Evolutionary conservation across 2,113 vertebrate species (phyloP).

Genomic region (Oenanthe melanoleuca): DNA sequence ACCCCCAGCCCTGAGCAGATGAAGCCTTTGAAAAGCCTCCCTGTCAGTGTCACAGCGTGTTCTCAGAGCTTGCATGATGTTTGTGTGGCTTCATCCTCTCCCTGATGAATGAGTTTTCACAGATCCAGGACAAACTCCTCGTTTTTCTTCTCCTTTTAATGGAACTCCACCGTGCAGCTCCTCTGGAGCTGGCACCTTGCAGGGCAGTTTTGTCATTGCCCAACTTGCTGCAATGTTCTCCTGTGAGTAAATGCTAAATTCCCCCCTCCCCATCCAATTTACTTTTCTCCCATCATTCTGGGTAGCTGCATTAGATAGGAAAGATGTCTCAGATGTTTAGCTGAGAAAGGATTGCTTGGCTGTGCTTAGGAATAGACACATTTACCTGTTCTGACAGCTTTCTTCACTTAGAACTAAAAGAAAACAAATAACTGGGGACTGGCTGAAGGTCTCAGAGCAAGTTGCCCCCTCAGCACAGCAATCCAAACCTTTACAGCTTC

Average conservation of each 20-base stretch:
- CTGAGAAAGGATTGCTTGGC: neutral
- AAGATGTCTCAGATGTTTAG: neutral
- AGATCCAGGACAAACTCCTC: constrained; percentile 35
- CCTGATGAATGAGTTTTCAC: constrained; percentile 17
- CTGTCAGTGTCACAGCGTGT: neutral
- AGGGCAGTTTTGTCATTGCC: neutral
- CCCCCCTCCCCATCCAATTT: neutral
- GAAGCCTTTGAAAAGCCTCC: neutral
- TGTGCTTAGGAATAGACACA: neutral
- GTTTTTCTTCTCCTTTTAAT: constrained; percentile 39
- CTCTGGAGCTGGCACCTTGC: neutral
- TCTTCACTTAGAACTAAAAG: neutral
- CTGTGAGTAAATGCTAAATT: neutral
- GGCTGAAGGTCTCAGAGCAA: neutral
- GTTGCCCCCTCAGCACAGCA: neutral
- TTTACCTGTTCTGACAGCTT: neutral
- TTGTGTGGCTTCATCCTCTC: neutral
- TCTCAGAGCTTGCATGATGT: neutral
- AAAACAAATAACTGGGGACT: neutral
- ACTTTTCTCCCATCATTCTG: neutral
- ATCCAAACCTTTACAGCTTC: neutral
- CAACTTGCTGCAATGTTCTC: neutral
- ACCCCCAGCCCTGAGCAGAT: neutral
- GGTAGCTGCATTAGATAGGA: neutral
- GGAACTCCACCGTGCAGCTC: neutral